Percentiles rank a stretch among this genome's conserved stretches.
These are phyloP conservation scores for Caenorhabditis latens DNA, from an alignment of 1,140 invertebrate genomes.

Conservation along the genomic window DNA sequence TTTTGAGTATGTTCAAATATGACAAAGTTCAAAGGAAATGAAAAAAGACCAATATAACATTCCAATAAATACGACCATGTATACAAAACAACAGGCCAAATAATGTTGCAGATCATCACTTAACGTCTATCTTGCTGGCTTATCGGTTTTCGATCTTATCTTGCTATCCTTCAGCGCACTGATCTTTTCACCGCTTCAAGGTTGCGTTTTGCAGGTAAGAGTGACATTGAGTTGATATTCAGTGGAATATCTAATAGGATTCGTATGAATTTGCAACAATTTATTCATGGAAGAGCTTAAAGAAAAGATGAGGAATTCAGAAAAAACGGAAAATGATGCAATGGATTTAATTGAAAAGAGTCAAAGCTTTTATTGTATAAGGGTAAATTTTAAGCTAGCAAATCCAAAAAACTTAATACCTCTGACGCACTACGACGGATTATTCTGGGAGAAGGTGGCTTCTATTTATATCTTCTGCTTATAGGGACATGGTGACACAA, in stretches of 20 bases:
- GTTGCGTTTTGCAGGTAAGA: conserved; percentile 71
- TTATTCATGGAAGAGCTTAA: conserved; percentile 15
- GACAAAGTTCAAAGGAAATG: too few relatives aligned
- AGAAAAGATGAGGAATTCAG: not conserved
- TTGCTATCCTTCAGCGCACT: conserved; percentile 72
- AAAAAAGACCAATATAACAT: not conserved
- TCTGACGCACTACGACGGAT: too few relatives aligned
- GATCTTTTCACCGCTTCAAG: conserved; percentile 76
- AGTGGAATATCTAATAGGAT: conserved; percentile 29
- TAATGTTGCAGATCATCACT: conserved; percentile 69
- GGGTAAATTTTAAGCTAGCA: too few relatives aligned
- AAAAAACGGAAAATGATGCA: not conserved
- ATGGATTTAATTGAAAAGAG: too few relatives aligned
- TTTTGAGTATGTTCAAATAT: not conserved
- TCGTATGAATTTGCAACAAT: not conserved
- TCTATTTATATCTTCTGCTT: conserved; percentile 37
- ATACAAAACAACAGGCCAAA: not conserved
- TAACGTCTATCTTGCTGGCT: conserved; percentile 76
- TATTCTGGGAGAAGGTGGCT: not conserved
- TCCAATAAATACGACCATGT: not conserved
- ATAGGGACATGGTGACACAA: conserved; percentile 62
- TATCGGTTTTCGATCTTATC: conserved; percentile 75
- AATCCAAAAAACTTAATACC: too few relatives aligned
- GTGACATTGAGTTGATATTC: not conserved
- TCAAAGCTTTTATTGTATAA: too few relatives aligned